Base-by-base conservation (phyloP, 2,888 invertebrate species). In the Lasioglossum oenotherae region DNA sequence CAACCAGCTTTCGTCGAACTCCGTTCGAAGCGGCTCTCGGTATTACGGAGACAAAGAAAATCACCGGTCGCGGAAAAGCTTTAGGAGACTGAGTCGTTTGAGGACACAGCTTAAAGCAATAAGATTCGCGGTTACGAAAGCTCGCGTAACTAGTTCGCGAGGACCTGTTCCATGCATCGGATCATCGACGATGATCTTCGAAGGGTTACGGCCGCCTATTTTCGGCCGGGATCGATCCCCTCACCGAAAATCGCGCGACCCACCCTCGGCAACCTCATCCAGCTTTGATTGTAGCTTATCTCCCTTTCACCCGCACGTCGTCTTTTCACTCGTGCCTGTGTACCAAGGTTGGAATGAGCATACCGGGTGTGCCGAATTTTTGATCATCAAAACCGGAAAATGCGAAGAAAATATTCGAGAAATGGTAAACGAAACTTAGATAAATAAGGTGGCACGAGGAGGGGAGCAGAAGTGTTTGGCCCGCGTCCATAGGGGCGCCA, bases 171-270 rank as follows among this genome's bases (percentile, higher is more conserved):
- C 74, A 64, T 77, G 69, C 49, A 8, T 27, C 53, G 27, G 64
- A 73, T 74, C 64, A 49, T 31, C 31, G 27, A 35, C 27, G 31
- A 44, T 19, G 46, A 72, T 57, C 27, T 67, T 74, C 44, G 31
- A 46, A 46, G 27, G 60, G 69, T 79, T 16, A 74, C 31, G 44
- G 41, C 72, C 46, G 74, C 57, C 81, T 81, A 80, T 74, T 85
- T 80, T 87, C 67, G 77, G 67, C 41, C 64, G 46, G 31, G 74
- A 89, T 89, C 90, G 89, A 89, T 89, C 73, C 74, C 41, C 80
- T 80, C 78, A 35, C 73, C 78, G 74, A 82, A 87, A 86, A 82
- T 79, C 76, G 72, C 74, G 53, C 78, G 81, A 78, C 87, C 77
- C 82, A 77, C 83, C 74, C 71, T 41, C 49, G 4, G 27, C 35